Evolutionary conservation across 2,113 vertebrate genomes (phyloP).

Genomic region (Cyanoderma ruficeps): DNA sequence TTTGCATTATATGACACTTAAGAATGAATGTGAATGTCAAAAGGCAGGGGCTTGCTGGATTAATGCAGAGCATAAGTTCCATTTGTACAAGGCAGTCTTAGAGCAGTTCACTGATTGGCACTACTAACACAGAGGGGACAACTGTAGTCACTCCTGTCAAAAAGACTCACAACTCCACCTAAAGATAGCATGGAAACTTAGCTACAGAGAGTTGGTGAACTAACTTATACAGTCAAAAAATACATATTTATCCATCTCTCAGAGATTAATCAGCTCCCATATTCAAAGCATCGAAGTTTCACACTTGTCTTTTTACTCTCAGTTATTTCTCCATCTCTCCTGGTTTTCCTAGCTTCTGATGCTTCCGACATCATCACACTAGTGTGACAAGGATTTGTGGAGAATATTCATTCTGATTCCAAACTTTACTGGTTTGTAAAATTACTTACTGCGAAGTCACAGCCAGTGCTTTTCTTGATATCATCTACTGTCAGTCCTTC

Average conservation of each 20-base stretch:
- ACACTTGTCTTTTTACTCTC: neutral
- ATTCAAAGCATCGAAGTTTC: neutral
- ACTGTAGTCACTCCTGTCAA: neutral
- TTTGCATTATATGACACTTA: neutral
- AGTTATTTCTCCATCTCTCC: neutral
- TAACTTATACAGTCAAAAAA: neutral
- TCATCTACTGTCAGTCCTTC: slow-evolving; percentile 91
- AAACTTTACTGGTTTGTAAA: neutral
- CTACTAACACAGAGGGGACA: neutral
- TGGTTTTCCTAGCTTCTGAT: neutral
- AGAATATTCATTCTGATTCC: neutral
- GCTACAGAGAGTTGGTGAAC: neutral
- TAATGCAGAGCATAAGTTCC: neutral
- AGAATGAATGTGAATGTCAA: neutral
- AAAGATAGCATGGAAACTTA: neutral
- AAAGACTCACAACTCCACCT: neutral
- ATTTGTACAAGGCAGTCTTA: neutral
- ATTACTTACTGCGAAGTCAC: slow-evolving; percentile 86
- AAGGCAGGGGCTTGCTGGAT: neutral
- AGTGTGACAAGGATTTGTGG: neutral
- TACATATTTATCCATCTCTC: neutral
- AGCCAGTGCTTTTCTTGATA: slow-evolving; percentile 89
- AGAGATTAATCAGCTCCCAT: neutral
- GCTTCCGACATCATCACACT: neutral
- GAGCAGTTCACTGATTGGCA: neutral